These are phyloP conservation scores for Cephus cinctus DNA, from an alignment of 1,140 invertebrate genomes.

Conservation along the genomic window DNA sequence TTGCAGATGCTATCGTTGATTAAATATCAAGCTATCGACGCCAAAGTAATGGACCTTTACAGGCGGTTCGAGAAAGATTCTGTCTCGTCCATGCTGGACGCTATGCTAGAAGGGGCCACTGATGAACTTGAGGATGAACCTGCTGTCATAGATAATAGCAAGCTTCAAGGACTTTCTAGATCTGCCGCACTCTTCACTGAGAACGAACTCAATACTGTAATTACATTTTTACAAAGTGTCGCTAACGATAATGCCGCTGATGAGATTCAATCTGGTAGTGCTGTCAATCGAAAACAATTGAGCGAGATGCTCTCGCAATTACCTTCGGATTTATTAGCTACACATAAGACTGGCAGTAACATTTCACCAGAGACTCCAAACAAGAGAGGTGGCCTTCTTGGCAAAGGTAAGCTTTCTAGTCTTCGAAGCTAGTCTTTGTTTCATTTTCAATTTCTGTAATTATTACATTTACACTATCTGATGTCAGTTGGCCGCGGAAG, in stretches of 20 bases:
- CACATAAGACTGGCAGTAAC: constrained; percentile 33
- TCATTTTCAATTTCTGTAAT: constrained; percentile 3
- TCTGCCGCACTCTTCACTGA: constrained; percentile 69
- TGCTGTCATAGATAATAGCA: constrained; percentile 58
- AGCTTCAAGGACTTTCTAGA: constrained; percentile 62
- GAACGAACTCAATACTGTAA: constrained; percentile 64
- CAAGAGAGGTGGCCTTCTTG: constrained; percentile 39
- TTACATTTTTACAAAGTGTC: constrained; percentile 55
- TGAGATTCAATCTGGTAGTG: neutral
- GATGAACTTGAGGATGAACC: constrained; percentile 60
- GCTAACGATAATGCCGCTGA: constrained; percentile 21
- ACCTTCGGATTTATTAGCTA: constrained; percentile 26
- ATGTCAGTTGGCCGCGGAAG: constrained; percentile 33
- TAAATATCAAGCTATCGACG: constrained; percentile 77
- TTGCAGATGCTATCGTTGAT: constrained; percentile 87
- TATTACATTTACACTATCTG: constrained; percentile 8
- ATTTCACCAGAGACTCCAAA: constrained; percentile 33
- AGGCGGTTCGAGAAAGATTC: constrained; percentile 75
- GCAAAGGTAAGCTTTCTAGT: constrained; percentile 40
- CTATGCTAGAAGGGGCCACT: constrained; percentile 63
- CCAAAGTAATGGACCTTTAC: constrained; percentile 72
- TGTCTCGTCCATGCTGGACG: constrained; percentile 72
- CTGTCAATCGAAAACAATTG: constrained; percentile 39
- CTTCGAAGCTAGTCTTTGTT: constrained; percentile 1
- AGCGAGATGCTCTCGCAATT: constrained; percentile 44